Evolutionary conservation across 2,888 invertebrate species (phyloP), one percentile per base, ranked within the genome.

Genomic region (Xylota sylvarum): DNA sequence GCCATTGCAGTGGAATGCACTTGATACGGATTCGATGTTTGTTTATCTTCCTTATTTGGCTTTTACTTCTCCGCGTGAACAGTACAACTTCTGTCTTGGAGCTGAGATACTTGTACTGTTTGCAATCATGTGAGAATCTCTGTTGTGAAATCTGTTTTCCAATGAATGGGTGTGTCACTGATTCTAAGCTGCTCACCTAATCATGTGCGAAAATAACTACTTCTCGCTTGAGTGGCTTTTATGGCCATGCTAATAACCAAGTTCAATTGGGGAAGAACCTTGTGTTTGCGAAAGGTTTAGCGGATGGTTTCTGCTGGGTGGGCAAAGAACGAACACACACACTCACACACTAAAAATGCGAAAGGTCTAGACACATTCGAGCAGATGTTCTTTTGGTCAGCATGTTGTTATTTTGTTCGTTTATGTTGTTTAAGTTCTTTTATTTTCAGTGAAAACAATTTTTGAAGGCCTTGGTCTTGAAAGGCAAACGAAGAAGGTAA

Each of bases 11-110:
- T 37, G 40, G 37, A 40, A 40, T 55, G 40, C 64, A 64, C 55
- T 72, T 72, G 48, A 37, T 79, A 50, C 30, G 19, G 37, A 27
- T 27, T 37, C 27, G 55, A 40, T 58, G 52, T 67, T 73, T 80
- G 58, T 80, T 80, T 80, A 79, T 60, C 35, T 72, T 79, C 27
- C 46, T 48, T 48, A 19, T 69, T 56, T 46, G 55, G 35, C 43
- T 27, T 46, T 72, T 48, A 43, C 37, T 48, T 69, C 19, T 35
- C 32, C 32, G 19, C 30, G 46, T 30, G 37, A 23, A 35, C 19
- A 17, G 32, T 35, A 23, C 32, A 30, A 62, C 9, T 35, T 70
- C 43, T 52, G 48, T 50, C 23, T 69, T 32, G 0, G 12, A 10
- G n/a, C 7, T 30, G 27, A 62, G 30, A 14, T 43, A 43, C 40